phyloP scores from a whole-genome alignment of 2,888 invertebrate species.

The Lasioglossum vierecki region DNA sequence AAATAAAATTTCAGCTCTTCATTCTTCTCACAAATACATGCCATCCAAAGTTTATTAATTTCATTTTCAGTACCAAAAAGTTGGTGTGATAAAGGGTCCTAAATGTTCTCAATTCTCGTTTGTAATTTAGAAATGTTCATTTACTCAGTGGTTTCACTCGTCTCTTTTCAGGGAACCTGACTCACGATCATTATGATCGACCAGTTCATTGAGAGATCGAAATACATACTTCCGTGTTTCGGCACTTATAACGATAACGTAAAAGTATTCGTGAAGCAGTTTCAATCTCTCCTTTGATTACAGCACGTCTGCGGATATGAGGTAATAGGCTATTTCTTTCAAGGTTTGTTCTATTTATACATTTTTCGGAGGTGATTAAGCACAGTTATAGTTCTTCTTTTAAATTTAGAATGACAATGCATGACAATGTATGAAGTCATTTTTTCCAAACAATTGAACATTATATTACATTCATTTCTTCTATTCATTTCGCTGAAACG shows the following conservation, averaged over 20 bases:
- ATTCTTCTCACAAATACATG: no score
- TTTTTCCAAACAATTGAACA: no score
- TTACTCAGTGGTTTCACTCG: not conserved
- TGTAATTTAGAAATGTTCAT: not conserved
- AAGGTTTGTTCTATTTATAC: constrained; percentile 5
- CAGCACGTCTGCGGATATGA: not conserved
- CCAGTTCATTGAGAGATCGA: not conserved
- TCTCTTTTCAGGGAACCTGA: not conserved
- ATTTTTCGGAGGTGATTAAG: not conserved
- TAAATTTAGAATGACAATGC: constrained; percentile 5
- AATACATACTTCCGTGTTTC: not conserved
- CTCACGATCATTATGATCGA: not conserved
- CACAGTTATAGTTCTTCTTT: not conserved
- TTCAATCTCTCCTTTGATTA: not conserved
- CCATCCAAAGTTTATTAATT: no score
- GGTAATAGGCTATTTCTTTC: constrained; percentile 7
- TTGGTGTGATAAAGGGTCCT: no score
- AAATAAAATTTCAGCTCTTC: no score
- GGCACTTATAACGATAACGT: not conserved
- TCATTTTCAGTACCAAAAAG: not conserved
- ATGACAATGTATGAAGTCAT: no score
- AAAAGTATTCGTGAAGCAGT: not conserved
- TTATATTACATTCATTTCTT: no score
- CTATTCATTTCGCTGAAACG: not conserved
- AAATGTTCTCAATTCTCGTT: not conserved